Percentiles rank a stretch among this genome's conserved stretches.
These are phyloP conservation scores for Drosophila kuntzei DNA, from an alignment of 2,888 invertebrate species.

Conservation along the genomic window DNA sequence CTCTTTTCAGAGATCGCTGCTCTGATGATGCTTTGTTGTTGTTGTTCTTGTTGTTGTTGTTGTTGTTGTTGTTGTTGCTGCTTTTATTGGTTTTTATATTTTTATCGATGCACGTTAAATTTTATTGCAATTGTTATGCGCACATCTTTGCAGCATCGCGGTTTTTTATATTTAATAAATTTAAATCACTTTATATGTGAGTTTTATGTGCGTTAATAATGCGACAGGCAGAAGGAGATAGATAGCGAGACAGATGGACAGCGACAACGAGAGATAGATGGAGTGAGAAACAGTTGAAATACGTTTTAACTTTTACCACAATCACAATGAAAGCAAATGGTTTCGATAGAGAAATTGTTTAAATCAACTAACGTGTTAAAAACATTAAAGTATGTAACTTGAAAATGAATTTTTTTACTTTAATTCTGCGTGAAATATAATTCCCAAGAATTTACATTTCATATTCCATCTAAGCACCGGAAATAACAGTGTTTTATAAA, in stretches of 20 bases:
- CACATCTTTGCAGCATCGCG: conserved; percentile 69
- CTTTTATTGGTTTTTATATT: conserved; percentile 74
- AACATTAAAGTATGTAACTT: background rate
- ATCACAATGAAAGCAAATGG: conserved; percentile 2
- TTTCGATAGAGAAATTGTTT: background rate
- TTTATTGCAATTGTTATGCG: conserved; percentile 81
- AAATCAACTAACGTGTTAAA: background rate
- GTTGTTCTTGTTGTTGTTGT: conserved; percentile 37
- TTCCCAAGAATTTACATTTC: background rate
- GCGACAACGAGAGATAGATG: background rate
- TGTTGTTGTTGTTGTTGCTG: conserved; percentile 54
- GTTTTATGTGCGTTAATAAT: conserved; percentile 81
- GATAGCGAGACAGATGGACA: background rate
- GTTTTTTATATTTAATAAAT: conserved; percentile 79
- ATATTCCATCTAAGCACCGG: background rate
- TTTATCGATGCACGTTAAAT: conserved; percentile 80
- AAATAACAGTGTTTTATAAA: background rate
- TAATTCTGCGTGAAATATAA: background rate
- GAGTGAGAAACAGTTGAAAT: background rate
- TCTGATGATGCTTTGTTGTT: conserved; percentile 19
- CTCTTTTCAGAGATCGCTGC: conserved; percentile 44
- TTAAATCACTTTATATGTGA: conserved; percentile 80
- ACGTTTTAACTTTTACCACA: conserved; percentile 7
- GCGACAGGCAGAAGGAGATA: conserved; percentile 38
- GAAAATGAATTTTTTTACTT: background rate